Evolutionary conservation across 2,113 vertebrate species (phyloP).

Genomic region (Odocoileus hemionus): DNA sequence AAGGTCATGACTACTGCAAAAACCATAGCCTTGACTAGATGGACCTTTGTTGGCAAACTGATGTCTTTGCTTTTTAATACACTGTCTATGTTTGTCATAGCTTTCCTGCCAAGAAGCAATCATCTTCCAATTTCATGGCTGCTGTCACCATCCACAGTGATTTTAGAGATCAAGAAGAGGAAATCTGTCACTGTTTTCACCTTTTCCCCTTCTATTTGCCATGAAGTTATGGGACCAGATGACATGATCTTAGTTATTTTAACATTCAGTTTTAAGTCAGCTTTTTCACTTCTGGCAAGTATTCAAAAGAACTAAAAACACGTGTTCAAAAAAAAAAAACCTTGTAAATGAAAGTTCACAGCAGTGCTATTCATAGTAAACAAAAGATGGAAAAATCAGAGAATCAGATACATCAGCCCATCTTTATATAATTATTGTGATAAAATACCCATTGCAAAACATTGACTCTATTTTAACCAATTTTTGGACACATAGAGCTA

Average conservation of each 20-base stretch:
- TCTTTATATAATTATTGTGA: background rate
- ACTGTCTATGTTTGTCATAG: background rate
- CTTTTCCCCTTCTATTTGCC: background rate
- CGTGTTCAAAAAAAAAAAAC: background rate
- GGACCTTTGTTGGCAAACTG: background rate
- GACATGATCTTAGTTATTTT: background rate
- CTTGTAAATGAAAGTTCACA: background rate
- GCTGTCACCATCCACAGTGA: background rate
- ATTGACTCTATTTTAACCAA: background rate
- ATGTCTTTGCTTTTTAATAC: background rate
- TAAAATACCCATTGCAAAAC: background rate
- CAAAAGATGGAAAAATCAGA: background rate
- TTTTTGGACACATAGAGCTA: background rate
- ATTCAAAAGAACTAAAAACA: background rate
- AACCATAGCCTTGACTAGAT: background rate
- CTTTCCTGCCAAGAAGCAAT: background rate
- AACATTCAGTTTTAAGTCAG: background rate
- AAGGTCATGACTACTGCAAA: background rate
- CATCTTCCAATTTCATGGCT: background rate
- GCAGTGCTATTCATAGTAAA: background rate
- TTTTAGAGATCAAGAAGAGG: background rate
- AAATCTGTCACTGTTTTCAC: background rate
- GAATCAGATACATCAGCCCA: background rate
- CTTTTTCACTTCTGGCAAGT: background rate
- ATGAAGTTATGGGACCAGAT: background rate